phyloP scores from a whole-genome alignment of 1,140 invertebrate species.

The Lethocerus indicus region DNA sequence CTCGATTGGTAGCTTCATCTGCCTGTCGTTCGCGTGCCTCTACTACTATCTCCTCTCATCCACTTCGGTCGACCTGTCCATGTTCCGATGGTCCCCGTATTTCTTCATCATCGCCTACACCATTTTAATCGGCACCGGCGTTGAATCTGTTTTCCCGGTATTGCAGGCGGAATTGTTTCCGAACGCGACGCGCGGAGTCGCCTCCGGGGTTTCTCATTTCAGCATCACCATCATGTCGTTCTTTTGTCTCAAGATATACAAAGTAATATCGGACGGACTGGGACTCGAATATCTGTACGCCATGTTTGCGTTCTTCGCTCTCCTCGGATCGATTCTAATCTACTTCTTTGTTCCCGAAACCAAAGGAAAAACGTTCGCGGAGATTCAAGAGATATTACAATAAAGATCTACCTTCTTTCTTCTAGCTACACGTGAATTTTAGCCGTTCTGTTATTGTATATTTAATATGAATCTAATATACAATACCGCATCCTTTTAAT shows the following conservation, averaged over 20 bases:
- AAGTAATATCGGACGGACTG: slow-evolving; percentile 10
- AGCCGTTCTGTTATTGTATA: too few species aligned
- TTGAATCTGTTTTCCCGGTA: slow-evolving; percentile 11
- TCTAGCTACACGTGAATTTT: too few species aligned
- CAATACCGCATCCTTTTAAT: too few species aligned
- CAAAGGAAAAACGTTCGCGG: slow-evolving; percentile 11
- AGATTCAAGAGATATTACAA: too few species aligned
- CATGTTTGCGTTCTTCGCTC: slow-evolving; percentile 1
- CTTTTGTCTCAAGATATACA: slow-evolving; percentile 15
- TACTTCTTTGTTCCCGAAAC: slow-evolving; percentile 11
- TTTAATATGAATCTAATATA: too few species aligned
- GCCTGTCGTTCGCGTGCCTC: slow-evolving; percentile 20
- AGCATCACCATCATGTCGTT: slow-evolving; percentile 13
- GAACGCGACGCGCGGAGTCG: slow-evolving; percentile 13
- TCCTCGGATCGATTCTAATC: slow-evolving; percentile 10
- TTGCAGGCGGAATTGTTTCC: slow-evolving; percentile 17
- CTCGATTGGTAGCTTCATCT: slow-evolving; percentile 15
- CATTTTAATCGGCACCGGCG: slow-evolving; percentile 8
- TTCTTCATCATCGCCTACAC: slow-evolving; percentile 4
- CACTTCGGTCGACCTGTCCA: slow-evolving; percentile 21
- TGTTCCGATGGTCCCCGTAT: slow-evolving; percentile 6
- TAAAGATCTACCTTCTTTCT: too few species aligned
- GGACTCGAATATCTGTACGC: slow-evolving; percentile 8
- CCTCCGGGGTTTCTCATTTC: slow-evolving; percentile 13
- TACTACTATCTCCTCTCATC: slow-evolving; percentile 28